Conservation (phyloP, 2,888 invertebrate species). For the Dromius quadrimaculatus region DNA sequence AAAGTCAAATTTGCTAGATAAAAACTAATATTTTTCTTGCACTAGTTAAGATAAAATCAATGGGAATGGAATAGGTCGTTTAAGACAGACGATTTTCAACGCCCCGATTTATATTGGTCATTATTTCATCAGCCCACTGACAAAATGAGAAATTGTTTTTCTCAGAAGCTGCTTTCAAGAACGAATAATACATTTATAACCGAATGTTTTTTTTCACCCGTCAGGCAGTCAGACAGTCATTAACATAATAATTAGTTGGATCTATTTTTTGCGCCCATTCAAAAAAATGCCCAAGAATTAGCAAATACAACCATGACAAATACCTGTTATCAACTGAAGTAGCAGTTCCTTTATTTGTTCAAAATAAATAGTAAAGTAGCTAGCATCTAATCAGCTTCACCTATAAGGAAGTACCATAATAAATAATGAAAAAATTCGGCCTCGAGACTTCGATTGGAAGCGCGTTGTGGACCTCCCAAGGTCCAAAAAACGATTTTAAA, state of each 20-base stretch:
- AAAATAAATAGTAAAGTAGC: not conserved
- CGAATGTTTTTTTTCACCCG: too few species aligned
- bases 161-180: too few species aligned
- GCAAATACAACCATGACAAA: not conserved
- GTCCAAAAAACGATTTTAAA: not conserved
- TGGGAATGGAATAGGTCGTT: too few species aligned
- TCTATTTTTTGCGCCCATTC: not conserved
- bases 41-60: too few species aligned
- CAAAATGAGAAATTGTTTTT: too few species aligned
- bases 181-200: too few species aligned
- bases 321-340: not conserved
- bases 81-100: too few species aligned
- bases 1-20: too few species aligned
- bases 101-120: too few species aligned
- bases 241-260: slow-evolving; percentile 8
- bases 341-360: not conserved
- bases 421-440: slow-evolving; percentile 34
- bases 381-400: slow-evolving; percentile 8
- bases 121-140: too few species aligned
- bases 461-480: slow-evolving; percentile 14
- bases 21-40: too few species aligned
- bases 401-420: slow-evolving; percentile 28
- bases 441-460: slow-evolving; percentile 15
- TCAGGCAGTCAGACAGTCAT: too few species aligned
- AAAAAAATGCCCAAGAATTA: not conserved